These are phyloP conservation scores for Lycaena phlaeas DNA, from an alignment of 2,888 invertebrate genomes.

Conservation along the genomic window DNA sequence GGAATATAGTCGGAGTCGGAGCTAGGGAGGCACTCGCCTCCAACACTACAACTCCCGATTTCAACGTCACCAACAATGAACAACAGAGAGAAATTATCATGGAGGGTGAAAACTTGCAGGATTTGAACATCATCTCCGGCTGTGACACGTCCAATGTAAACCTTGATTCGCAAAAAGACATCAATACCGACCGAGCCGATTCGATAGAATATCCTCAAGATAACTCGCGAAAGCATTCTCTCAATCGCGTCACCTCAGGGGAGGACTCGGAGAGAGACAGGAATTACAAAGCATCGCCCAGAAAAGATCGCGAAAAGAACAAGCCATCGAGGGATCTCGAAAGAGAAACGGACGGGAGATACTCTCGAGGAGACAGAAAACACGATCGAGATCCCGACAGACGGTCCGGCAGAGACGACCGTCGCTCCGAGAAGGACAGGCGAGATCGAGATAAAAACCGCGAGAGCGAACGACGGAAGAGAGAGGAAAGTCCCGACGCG, in stretches of 20 bases:
- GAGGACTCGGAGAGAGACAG: constrained; percentile 61
- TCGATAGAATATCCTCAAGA: constrained; percentile 38
- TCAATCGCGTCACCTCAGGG: constrained; percentile 48
- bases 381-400: constrained; percentile 41
- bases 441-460: constrained; percentile 24
- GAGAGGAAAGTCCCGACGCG: constrained; percentile 43
- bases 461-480: constrained; percentile 30
- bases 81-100: constrained; percentile 70
- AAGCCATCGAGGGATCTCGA: constrained; percentile 40
- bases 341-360: constrained; percentile 36
- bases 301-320: constrained; percentile 45
- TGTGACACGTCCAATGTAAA: constrained; percentile 46
- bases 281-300: constrained; percentile 45
- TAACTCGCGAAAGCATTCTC: constrained; percentile 41
- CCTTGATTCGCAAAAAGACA: constrained; percentile 34
- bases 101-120: constrained; percentile 74
- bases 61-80: constrained; percentile 34
- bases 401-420: constrained; percentile 35
- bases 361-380: constrained; percentile 45
- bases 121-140: constrained; percentile 48
- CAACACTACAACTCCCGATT: constrained; percentile 36
- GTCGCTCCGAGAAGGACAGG: constrained; percentile 42
- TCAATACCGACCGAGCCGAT: constrained; percentile 41
- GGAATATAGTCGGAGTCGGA: constrained; percentile 42
- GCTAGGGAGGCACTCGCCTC: constrained; percentile 32